Percentiles rank a stretch among this genome's conserved stretches.
phyloP scores from a whole-genome alignment of 2,888 invertebrate species.

The Nomada fabriciana region DNA sequence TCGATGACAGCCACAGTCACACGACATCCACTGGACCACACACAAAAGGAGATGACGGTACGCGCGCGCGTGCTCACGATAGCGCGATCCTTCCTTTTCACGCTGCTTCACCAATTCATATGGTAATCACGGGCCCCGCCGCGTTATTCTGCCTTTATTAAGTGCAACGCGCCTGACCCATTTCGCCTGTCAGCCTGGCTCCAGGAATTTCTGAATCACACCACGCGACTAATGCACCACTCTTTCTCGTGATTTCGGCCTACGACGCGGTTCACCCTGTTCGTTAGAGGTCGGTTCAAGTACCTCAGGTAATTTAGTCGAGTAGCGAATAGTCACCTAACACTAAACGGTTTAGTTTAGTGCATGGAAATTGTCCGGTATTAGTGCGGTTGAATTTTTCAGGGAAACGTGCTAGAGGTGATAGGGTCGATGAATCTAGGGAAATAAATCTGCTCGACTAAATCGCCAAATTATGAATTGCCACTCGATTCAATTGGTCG shows the following conservation, averaged over 20 bases:
- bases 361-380: too few relatives aligned
- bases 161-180: conserved; percentile 75
- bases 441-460: too few relatives aligned
- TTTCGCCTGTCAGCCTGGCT: conserved; percentile 76
- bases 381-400: too few relatives aligned
- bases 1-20: conserved; percentile 74
- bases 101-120: conserved; percentile 75
- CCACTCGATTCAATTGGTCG: too few relatives aligned
- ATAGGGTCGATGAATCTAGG: too few relatives aligned
- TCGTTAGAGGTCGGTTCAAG: background rate
- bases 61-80: conserved; percentile 38
- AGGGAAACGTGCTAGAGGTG: too few relatives aligned
- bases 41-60: conserved; percentile 60
- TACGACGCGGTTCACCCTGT: conserved; percentile 2
- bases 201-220: conserved; percentile 74
- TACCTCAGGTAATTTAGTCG: background rate
- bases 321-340: too few relatives aligned
- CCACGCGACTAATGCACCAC: conserved; percentile 49
- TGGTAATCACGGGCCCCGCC: conserved; percentile 74
- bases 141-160: conserved; percentile 77
- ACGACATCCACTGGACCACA: conserved; percentile 66
- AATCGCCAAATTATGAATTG: too few relatives aligned
- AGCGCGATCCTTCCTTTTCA: conserved; percentile 60
- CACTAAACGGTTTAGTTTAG: too few relatives aligned
- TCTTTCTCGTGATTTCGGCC: conserved; percentile 11